These are phyloP conservation scores for Lydus trimaculatus DNA, from an alignment of 2,888 invertebrate genomes.

Conservation along the genomic window DNA sequence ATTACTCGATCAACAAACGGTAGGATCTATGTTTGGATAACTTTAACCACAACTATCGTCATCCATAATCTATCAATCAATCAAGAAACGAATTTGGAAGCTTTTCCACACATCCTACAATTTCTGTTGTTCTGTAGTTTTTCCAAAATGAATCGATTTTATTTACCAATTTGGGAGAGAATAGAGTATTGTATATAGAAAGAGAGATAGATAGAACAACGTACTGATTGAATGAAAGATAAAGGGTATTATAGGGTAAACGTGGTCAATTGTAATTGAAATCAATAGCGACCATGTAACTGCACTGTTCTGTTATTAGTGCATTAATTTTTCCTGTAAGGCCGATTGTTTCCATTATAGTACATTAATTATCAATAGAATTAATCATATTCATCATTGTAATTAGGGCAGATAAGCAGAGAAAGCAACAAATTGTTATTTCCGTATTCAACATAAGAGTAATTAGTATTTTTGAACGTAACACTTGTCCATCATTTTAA, in stretches of 20 bases:
- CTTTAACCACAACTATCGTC: background rate
- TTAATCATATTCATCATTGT: background rate
- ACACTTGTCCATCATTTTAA: background rate
- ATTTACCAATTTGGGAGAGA: background rate
- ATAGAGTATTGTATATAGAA: background rate
- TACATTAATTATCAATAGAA: background rate
- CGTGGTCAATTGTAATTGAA: background rate
- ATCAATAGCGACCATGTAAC: background rate
- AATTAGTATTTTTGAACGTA: background rate
- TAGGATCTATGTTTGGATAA: constrained; percentile 3
- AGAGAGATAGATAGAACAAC: background rate
- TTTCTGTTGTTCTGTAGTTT: background rate
- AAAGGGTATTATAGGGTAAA: background rate
- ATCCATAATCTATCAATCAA: constrained; percentile 20
- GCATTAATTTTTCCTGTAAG: background rate
- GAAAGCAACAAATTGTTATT: background rate
- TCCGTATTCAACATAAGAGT: background rate
- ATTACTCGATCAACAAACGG: constrained; percentile 7
- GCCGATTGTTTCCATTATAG: too few relatives aligned
- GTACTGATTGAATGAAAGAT: background rate
- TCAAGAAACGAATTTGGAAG: background rate
- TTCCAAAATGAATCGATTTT: background rate
- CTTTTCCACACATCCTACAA: background rate
- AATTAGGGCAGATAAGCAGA: background rate
- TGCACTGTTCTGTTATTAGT: background rate